Conservation (phyloP, 2,113 vertebrate genomes). For the Guaruba guarouba region DNA sequence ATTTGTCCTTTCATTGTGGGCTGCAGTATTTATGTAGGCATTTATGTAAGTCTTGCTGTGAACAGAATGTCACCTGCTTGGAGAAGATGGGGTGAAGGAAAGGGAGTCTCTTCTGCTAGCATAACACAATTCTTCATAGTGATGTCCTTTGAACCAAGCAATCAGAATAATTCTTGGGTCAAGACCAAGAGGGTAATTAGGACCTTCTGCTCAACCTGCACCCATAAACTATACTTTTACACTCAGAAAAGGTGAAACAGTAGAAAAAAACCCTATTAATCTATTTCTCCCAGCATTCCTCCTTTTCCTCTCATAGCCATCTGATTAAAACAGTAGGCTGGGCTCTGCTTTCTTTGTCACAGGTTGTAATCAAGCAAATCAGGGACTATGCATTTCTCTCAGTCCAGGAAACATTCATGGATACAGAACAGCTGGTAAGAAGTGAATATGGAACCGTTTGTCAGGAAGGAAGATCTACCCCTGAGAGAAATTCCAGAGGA, state of each 20-base stretch:
- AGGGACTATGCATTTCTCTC: neutral
- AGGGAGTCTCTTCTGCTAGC: neutral
- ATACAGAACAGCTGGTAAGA: constrained; percentile 40
- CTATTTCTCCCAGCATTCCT: neutral
- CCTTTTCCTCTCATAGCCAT: neutral
- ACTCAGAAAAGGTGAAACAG: neutral
- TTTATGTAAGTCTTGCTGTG: neutral
- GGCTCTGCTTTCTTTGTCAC: neutral
- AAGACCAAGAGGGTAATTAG: neutral
- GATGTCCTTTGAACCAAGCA: neutral
- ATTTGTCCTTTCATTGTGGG: neutral
- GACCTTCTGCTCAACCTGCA: neutral
- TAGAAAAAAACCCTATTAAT: neutral
- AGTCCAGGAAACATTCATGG: neutral
- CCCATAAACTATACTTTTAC: neutral
- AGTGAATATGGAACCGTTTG: neutral
- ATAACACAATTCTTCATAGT: neutral
- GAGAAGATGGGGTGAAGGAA: neutral
- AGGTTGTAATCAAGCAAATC: neutral
- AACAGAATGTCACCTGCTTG: neutral
- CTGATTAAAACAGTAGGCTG: neutral
- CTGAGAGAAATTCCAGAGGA: constrained; percentile 47
- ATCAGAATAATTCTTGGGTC: neutral
- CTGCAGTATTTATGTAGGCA: neutral
- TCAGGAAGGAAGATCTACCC: constrained; percentile 44